A percentile compares a stretch with the other conserved stretches of the same genome.
Conservation (phyloP, 2,113 vertebrate genomes). For the Onychostruthus taczanowskii region DNA sequence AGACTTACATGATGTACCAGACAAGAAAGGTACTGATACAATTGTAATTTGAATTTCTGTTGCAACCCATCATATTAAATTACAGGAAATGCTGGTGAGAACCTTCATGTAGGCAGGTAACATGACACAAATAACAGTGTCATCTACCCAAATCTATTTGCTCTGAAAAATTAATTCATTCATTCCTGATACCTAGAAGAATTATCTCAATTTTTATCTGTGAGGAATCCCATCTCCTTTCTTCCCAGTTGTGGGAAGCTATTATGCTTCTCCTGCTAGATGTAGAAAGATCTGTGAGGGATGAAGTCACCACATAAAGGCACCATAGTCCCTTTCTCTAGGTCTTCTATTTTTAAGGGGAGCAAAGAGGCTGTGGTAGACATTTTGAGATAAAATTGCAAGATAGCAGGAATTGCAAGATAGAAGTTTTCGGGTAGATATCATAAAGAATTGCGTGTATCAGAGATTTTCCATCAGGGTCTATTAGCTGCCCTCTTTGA, state of each 20-base stretch:
- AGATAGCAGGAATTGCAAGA: not conserved
- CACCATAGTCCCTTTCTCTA: not conserved
- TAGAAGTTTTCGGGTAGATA: not conserved
- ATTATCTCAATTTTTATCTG: not conserved
- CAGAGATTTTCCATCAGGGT: not conserved
- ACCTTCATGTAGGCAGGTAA: not conserved
- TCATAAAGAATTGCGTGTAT: accelerated
- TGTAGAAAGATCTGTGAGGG: not conserved
- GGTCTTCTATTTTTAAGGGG: not conserved
- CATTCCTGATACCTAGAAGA: not conserved
- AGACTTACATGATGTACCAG: not conserved
- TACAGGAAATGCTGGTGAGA: not conserved
- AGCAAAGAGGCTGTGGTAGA: not conserved
- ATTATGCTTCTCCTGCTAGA: not conserved
- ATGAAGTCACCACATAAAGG: not conserved
- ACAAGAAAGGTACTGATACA: not conserved
- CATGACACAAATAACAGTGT: not conserved
- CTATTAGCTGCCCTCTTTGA: not conserved
- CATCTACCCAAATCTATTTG: not conserved
- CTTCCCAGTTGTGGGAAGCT: not conserved
- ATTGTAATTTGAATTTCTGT: conserved; percentile 2
- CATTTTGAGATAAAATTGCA: not conserved
- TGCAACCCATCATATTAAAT: not conserved
- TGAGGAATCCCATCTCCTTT: not conserved
- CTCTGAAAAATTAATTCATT: not conserved